Percentiles rank a stretch among this genome's conserved stretches.
These are phyloP conservation scores for Talpa occidentalis DNA, from an alignment of 2,113 vertebrate species.

Conservation along the genomic window DNA sequence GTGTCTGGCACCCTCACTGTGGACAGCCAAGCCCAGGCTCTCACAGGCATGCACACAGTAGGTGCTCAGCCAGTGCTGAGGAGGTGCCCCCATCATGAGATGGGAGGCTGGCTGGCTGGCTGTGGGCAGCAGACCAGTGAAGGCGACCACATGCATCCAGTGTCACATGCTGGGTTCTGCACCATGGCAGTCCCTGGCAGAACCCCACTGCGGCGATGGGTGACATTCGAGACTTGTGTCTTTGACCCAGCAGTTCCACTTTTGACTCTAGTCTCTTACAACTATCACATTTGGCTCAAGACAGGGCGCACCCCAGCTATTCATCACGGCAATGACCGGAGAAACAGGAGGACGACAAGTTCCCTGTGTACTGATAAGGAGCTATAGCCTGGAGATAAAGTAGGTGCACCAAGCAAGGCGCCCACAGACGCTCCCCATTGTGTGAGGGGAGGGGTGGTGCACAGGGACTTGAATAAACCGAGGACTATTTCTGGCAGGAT, in stretches of 20 bases:
- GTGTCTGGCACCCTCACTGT: too few species aligned
- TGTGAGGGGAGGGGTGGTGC: background rate
- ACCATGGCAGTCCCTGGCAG: accelerated
- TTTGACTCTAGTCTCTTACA: too few species aligned
- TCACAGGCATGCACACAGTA: background rate
- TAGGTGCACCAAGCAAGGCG: background rate
- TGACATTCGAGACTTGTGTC: background rate
- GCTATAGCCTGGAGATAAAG: background rate
- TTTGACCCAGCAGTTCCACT: background rate
- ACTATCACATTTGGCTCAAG: background rate
- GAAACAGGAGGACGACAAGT: background rate
- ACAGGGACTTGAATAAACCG: background rate
- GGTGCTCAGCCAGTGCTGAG: background rate
- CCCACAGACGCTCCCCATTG: background rate
- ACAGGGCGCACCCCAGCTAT: background rate
- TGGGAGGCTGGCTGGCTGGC: background rate
- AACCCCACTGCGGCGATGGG: background rate
- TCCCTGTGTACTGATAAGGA: background rate
- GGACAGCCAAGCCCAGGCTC: background rate
- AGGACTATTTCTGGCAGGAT: background rate
- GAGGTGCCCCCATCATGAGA: background rate
- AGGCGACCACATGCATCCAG: background rate
- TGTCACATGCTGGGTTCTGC: accelerated
- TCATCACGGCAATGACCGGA: background rate
- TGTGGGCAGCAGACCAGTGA: background rate